Conservation (phyloP, 23 tunicate genomes). For the Oikopleura dioica region DNA sequence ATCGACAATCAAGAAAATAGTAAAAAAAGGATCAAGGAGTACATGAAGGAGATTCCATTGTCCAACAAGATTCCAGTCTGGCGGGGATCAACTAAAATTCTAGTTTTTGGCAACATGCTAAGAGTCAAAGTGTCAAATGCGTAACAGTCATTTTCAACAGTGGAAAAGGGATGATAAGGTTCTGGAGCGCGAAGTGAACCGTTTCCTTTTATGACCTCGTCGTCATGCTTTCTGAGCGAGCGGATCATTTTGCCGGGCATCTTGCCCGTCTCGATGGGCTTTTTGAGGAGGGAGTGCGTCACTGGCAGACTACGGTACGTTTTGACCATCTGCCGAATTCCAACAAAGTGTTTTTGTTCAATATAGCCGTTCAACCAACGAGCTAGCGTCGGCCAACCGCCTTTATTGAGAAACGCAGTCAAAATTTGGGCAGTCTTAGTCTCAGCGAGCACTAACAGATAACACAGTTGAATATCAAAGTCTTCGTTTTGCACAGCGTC, state of each 20-base stretch:
- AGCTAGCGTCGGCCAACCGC: background rate
- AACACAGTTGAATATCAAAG: too few relatives aligned
- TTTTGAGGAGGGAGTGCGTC: background rate
- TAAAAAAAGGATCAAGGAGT: too few relatives aligned
- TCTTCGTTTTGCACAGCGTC: too few relatives aligned
- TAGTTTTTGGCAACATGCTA: too few relatives aligned
- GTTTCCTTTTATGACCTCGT: background rate
- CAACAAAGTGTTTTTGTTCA: background rate
- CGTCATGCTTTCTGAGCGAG: background rate
- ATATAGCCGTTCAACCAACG: background rate
- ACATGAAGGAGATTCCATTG: too few relatives aligned
- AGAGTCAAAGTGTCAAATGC: too few relatives aligned
- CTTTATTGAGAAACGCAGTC: background rate
- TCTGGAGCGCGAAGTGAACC: too few relatives aligned
- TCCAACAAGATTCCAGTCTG: too few relatives aligned
- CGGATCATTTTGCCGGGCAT: conserved; percentile 13
- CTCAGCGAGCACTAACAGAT: background rate
- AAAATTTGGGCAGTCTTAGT: background rate
- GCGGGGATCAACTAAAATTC: too few relatives aligned
- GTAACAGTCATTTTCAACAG: too few relatives aligned
- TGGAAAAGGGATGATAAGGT: too few relatives aligned
- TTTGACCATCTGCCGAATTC: background rate
- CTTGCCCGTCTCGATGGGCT: background rate
- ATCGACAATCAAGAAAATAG: too few relatives aligned
- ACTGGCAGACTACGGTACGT: background rate